Evolutionary conservation across 1,140 invertebrate species (phyloP), one percentile per base, ranked within the genome.

Genomic region (Geopemphigus sp.): DNA sequence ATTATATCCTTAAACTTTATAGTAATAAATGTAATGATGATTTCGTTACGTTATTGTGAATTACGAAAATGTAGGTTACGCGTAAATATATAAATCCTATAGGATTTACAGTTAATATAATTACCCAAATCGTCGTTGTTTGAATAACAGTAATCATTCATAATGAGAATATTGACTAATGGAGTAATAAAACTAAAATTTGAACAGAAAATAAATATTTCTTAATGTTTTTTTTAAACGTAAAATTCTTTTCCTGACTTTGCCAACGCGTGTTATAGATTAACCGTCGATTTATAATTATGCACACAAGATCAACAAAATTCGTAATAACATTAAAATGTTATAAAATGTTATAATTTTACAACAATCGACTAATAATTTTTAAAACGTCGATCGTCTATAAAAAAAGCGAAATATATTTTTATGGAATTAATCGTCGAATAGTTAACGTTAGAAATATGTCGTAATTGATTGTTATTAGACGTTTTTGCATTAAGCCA

Each of bases 381-480:
- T 61, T 61, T 29, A 1, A 26, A 61, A 29, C 24, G 14, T 29
- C 15, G 17, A 12, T 5, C 8, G 19, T 19, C n/a, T 6, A 56
- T 12, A 17, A 14, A 1, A 39, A 8, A 39, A 39, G 8, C 32
- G 8, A 39, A 39, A 39, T n/a, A 50, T 8, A 50, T 50, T 50
- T 50, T 50, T 50, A 6, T 50, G 11, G 1, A 50, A 50, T 50
- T 50, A 50, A 50, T 50, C 15, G 0, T 1, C 26, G 12, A 10
- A 19, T 56, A 56, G 6, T 10, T 56, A 59, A 32, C 8, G 32
- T 8, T 3, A 63, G 39, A 24, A 47, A 47, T 14, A n/a, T 24
- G 39, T 68, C 24, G 39, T 68, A 24, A 68, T 47, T 68, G 24
- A 68, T 68, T 68, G 64, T 47, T 68, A 47, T 68, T 68, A 47